Percentiles rank a stretch among this genome's conserved stretches.
These are phyloP conservation scores for Xiphophorus hellerii DNA, from an alignment of 2,113 vertebrate species.

Conservation along the genomic window DNA sequence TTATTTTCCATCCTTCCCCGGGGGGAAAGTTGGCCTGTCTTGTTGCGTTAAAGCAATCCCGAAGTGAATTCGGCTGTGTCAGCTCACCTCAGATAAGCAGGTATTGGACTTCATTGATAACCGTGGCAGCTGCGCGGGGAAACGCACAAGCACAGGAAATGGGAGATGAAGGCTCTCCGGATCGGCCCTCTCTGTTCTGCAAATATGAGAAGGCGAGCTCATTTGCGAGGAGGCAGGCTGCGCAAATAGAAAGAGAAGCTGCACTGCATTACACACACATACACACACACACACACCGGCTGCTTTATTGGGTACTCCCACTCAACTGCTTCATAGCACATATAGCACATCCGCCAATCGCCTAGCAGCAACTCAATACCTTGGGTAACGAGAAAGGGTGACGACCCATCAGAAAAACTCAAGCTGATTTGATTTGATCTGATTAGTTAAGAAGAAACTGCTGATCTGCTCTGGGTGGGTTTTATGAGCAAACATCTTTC, in stretches of 20 bases:
- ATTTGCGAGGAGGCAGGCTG: constrained; percentile 40
- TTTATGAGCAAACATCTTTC: no score
- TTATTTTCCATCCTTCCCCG: constrained; percentile 29
- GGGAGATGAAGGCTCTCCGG: constrained; percentile 22
- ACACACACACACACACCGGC: no score
- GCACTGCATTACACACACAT: constrained; percentile 15
- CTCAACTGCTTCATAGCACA: no score
- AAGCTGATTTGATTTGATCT: no score
- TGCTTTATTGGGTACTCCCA: no score
- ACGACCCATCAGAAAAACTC: no score
- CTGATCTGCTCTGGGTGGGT: no score
- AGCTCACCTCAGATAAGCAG: constrained; percentile 38
- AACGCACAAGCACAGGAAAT: constrained; percentile 39
- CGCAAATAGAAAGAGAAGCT: constrained; percentile 33
- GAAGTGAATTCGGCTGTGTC: constrained; percentile 48
- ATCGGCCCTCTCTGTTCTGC: constrained; percentile 30
- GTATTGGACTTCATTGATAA: constrained; percentile 50
- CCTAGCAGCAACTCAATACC: no score
- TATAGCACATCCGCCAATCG: no score
- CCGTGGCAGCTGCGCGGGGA: constrained; percentile 22
- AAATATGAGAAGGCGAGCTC: constrained; percentile 42
- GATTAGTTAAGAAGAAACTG: no score
- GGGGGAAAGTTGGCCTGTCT: constrained; percentile 23
- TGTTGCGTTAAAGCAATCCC: constrained; percentile 53
- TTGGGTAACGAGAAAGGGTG: no score